Percentiles rank a stretch among this genome's conserved stretches.
phyloP scores from a whole-genome alignment of 2,113 vertebrate genomes.

The Egretta garzetta region DNA sequence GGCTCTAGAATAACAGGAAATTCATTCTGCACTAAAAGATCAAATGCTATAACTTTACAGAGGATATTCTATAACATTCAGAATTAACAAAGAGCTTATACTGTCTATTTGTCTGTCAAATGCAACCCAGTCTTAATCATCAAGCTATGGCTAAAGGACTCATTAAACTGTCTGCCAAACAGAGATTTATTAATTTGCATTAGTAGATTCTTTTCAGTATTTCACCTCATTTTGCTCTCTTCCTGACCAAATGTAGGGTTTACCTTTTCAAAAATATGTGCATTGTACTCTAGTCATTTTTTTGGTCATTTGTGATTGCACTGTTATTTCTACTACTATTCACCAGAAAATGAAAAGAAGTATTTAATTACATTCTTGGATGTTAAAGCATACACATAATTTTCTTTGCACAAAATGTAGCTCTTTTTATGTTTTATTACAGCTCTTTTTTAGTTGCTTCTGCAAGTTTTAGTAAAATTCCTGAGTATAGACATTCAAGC shows the following conservation, averaged over 20 bases:
- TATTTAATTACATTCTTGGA: conserved; percentile 46
- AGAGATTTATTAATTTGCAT: background rate
- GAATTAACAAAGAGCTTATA: background rate
- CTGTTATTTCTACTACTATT: conserved; percentile 49
- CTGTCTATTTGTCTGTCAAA: background rate
- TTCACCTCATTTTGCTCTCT: conserved; percentile 2
- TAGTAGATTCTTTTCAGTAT: background rate
- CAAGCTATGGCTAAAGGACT: background rate
- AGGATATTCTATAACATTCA: background rate
- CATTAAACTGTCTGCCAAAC: background rate
- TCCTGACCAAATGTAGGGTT: background rate
- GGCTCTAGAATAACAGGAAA: background rate
- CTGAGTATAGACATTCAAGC: background rate
- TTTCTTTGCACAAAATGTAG: background rate
- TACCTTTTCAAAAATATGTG: conserved; percentile 17
- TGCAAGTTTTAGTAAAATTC: background rate
- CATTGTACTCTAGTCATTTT: background rate
- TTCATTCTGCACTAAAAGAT: background rate
- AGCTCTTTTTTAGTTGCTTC: background rate
- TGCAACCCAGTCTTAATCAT: background rate
- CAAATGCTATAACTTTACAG: background rate
- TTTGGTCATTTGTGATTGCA: conserved; percentile 27
- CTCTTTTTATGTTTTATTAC: background rate
- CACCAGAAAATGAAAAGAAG: conserved; percentile 44
- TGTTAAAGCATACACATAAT: conserved; percentile 11